Base-by-base conservation (phyloP, 2,113 vertebrate species). In the Pteruthius melanotis region DNA sequence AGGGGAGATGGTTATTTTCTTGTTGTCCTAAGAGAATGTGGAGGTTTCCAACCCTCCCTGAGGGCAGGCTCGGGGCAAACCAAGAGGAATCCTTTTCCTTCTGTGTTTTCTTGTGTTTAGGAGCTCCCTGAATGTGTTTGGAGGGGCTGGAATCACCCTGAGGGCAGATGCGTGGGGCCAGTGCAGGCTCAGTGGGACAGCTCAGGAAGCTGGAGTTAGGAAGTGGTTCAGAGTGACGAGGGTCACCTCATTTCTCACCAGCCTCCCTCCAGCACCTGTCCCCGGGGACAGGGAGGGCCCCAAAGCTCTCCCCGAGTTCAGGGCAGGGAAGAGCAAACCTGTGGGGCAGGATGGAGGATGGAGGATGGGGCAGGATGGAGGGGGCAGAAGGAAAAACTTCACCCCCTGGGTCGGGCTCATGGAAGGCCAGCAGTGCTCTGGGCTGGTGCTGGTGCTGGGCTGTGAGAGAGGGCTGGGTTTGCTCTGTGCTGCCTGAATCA, bases 351-450 rank as follows among this genome's bases (percentile, higher is more conserved):
- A 63, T 42, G 20, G 15, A 82, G 15, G n/a, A n/a, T n/a, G n/a
- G n/a, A n/a, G n/a, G n/a, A n/a, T 42, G 39, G 31, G 66, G 28
- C 33, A 45, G 57, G 44, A 63, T 42, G 20, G 15, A 82, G 15
- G 54, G 8, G 54, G n/a, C 60, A 88, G 59, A 35, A 82, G 27
- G 35, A 19, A 50, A 54, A 28, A 9, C 2, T 11, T 61, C 30
- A 23, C 21, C 37, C 11, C 9, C 0, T 5, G 64, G 35, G 45
- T 9, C 0, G 2, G 14, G 16, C 12, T 23, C 2, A 0, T 21
- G 82, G 49, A 53, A 91, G 35, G 13, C 15, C 45, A 21, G 31
- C 1, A 0, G 64, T 28, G 49, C 49, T 44, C 39, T 1, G 1
- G 28, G 52, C 40, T 47, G 53, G 7, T 15, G 7, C 45, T 0